Percentiles rank a stretch among this genome's conserved stretches.
Conservation (phyloP, 1,140 invertebrate species). For the Zaprionus ornatus region DNA sequence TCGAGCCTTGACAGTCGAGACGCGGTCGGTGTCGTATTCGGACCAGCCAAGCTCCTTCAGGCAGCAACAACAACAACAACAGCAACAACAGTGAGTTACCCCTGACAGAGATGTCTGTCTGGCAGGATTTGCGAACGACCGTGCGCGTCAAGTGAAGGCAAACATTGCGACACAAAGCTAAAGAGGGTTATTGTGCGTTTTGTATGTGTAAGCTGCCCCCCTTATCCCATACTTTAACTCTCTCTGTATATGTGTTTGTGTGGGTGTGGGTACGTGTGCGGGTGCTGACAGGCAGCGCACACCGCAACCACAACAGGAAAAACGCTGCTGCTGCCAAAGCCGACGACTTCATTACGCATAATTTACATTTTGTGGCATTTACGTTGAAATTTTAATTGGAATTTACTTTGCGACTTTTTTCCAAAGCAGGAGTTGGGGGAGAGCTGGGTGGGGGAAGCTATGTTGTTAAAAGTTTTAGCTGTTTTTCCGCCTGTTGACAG, state of each 20-base stretch:
- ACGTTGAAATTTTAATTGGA: constrained; percentile 81
- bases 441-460: background rate
- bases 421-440: constrained; percentile 6
- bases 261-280: constrained; percentile 21
- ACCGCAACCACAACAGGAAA: constrained; percentile 65
- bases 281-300: constrained; percentile 52
- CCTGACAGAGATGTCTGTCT: constrained; percentile 26
- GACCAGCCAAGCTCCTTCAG: constrained; percentile 26
- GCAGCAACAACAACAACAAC: background rate
- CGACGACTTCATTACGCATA: constrained; percentile 75
- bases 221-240: background rate
- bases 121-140: constrained; percentile 59
- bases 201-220: constrained; percentile 14
- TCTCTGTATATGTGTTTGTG: background rate
- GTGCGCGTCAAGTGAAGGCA: constrained; percentile 71
- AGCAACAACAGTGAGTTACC: background rate
- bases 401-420: constrained; percentile 73
- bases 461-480: constrained; percentile 65
- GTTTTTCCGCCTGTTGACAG: constrained; percentile 71
- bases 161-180: constrained; percentile 67
- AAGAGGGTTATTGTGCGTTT: constrained; percentile 57
- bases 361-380: constrained; percentile 82
- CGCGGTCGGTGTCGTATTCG: constrained; percentile 26
- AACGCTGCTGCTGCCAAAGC: constrained; percentile 44
- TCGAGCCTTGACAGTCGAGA: constrained; percentile 30